These are phyloP conservation scores for Nipponia nippon DNA, from an alignment of 2,113 vertebrate species.

Conservation along the genomic window DNA sequence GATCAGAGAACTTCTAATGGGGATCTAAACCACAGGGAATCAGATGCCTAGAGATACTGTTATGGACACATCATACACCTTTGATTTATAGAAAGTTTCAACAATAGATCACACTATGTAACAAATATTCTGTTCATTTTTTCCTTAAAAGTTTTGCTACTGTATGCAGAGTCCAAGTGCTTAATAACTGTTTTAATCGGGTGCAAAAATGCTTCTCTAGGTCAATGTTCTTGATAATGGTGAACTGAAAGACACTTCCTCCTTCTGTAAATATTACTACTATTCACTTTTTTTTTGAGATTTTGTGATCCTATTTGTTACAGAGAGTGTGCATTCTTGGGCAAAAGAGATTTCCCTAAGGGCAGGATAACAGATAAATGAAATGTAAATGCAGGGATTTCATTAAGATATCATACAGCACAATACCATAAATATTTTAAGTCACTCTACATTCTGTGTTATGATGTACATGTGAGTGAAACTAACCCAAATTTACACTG, in stretches of 20 bases:
- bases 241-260: neutral
- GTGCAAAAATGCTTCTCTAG: neutral
- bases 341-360: slow-evolving; percentile 39
- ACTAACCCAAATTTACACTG: neutral
- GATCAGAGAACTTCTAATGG: neutral
- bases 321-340: neutral
- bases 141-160: neutral
- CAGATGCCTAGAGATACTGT: neutral
- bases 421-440: neutral
- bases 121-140: neutral
- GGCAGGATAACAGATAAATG: slow-evolving; percentile 17
- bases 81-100: neutral
- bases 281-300: neutral
- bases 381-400: slow-evolving; percentile 26
- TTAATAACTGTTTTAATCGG: neutral
- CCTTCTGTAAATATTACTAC: neutral
- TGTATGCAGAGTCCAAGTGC: neutral
- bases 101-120: neutral
- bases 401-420: neutral
- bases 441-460: neutral
- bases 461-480: neutral
- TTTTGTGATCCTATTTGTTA: slow-evolving; percentile 11
- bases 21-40: neutral
- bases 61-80: neutral
- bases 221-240: neutral